Conservation (phyloP, 2,888 invertebrate genomes). For the Coleophora deauratella region DNA sequence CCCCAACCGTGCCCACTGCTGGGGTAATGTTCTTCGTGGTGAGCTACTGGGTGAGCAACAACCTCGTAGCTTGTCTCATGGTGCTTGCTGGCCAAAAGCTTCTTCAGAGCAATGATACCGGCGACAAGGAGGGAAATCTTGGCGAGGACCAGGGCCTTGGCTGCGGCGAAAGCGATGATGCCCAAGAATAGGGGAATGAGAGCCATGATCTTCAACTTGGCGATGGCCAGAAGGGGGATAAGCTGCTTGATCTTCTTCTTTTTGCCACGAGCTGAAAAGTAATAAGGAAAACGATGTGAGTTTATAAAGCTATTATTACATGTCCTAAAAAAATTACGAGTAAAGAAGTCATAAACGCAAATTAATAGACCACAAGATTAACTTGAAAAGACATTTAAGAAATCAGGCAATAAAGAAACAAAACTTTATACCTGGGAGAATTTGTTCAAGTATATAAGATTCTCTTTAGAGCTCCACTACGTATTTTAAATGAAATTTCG, state of each 20-base stretch:
- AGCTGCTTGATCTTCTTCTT: constrained; percentile 86
- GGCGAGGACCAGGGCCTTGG: constrained; percentile 88
- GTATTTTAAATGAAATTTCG: no score
- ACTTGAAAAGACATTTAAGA: no score
- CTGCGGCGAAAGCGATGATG: constrained; percentile 84
- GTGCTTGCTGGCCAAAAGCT: constrained; percentile 81
- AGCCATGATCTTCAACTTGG: constrained; percentile 85
- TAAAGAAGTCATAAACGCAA: no score
- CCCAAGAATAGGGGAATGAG: constrained; percentile 84
- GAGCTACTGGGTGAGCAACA: constrained; percentile 75
- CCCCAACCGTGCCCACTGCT: constrained; percentile 80
- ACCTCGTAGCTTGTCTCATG: constrained; percentile 84
- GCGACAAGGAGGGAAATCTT: constrained; percentile 87
- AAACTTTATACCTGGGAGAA: no score
- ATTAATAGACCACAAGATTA: no score
- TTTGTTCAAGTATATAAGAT: no score
- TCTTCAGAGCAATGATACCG: constrained; percentile 79
- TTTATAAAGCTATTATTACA: no score
- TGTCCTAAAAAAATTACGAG: no score
- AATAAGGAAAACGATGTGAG: neutral
- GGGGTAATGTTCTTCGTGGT: constrained; percentile 72
- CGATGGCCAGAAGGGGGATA: constrained; percentile 81
- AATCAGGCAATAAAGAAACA: no score
- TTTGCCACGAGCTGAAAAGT: constrained; percentile 80
- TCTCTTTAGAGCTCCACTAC: no score